Conservation (phyloP, 2,888 invertebrate species). For the Limnephilus auricula region DNA sequence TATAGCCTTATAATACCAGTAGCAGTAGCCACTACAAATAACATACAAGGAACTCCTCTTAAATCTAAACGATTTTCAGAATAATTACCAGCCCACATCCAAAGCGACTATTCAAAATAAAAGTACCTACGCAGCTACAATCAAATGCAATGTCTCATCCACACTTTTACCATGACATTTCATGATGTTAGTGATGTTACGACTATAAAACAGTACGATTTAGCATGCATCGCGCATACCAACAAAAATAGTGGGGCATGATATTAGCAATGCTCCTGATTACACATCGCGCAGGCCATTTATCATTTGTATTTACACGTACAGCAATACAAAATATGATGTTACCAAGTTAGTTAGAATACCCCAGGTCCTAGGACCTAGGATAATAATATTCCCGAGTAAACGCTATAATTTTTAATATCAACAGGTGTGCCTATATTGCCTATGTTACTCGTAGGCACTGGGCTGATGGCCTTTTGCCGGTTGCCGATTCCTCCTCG, state of each 20-base stretch:
- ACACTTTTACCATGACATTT: background rate
- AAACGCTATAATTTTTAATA: background rate
- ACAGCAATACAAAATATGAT: background rate
- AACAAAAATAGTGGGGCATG: background rate
- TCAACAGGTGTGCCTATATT: background rate
- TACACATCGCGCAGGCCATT: background rate
- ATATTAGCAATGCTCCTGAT: background rate
- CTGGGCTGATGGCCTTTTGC: background rate
- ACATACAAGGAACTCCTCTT: background rate
- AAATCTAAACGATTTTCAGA: background rate
- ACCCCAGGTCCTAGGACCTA: too few relatives aligned
- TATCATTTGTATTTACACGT: background rate
- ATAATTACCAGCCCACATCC: background rate
- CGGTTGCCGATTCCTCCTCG: background rate
- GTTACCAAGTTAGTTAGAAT: background rate
- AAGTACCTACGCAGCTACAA: background rate
- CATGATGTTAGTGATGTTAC: background rate
- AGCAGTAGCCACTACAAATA: background rate
- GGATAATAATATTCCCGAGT: background rate
- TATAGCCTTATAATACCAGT: background rate
- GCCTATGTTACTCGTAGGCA: background rate
- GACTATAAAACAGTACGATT: background rate
- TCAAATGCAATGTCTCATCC: background rate
- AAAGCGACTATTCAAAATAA: background rate
- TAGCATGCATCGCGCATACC: background rate